Evolutionary conservation across 2,888 invertebrate genomes (phyloP).

Genomic region (Apodemia zela): DNA sequence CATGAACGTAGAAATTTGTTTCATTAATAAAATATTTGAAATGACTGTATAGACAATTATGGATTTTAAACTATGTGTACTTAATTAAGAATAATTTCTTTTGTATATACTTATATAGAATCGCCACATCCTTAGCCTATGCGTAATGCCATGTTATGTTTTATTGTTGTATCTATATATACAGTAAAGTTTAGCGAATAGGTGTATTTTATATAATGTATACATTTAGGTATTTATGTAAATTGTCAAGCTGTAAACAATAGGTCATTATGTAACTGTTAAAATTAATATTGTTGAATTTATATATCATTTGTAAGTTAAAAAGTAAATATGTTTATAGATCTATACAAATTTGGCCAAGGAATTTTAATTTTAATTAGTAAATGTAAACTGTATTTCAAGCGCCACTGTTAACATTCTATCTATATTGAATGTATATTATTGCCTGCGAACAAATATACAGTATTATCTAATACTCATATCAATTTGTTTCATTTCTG

Average conservation of each 20-base stretch:
- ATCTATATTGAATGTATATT: slow-evolving; percentile 65
- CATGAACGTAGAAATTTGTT: slow-evolving; percentile 2
- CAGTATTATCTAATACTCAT: slow-evolving; percentile 45
- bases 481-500: slow-evolving; percentile 33
- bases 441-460: slow-evolving; percentile 66
- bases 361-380: slow-evolving; percentile 25
- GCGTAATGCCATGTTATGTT: slow-evolving; percentile 15
- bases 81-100: background rate
- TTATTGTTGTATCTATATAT: slow-evolving; percentile 15
- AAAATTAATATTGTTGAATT: slow-evolving; percentile 73
- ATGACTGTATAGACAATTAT: slow-evolving; percentile 10
- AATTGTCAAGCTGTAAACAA: slow-evolving; percentile 36
- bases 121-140: slow-evolving; percentile 7
- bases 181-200: slow-evolving; percentile 12
- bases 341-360: slow-evolving; percentile 31
- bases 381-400: slow-evolving; percentile 28
- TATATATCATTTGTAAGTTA: slow-evolving; percentile 60
- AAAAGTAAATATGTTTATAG: slow-evolving; percentile 36
- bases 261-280: slow-evolving; percentile 69
- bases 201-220: slow-evolving; percentile 26
- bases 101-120: slow-evolving; percentile 10
- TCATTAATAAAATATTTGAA: background rate
- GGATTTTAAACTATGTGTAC: slow-evolving; percentile 8
- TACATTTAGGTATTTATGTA: slow-evolving; percentile 33
- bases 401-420: slow-evolving; percentile 44